Evolutionary conservation across 2,113 vertebrate species (phyloP).

Genomic region (Anarhynchus alexandrinus): DNA sequence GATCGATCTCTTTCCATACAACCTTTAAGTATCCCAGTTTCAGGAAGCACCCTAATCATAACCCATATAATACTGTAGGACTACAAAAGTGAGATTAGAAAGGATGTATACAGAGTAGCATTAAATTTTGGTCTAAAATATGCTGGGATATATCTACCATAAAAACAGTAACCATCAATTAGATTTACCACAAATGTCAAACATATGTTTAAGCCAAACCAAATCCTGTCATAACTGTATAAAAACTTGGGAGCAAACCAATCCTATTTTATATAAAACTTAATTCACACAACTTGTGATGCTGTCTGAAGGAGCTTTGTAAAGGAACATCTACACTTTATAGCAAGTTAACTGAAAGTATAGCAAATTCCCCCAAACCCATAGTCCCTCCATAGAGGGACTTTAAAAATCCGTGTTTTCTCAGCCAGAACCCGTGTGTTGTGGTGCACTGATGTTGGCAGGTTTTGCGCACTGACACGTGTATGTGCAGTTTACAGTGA

Average conservation of each 20-base stretch:
- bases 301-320: background rate
- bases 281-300: background rate
- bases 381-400: background rate
- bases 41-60: background rate
- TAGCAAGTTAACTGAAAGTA: background rate
- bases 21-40: background rate
- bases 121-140: slow-evolving; percentile 6
- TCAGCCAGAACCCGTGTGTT: background rate
- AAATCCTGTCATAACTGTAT: background rate
- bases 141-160: background rate
- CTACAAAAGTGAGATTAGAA: slow-evolving; percentile 19
- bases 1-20: background rate
- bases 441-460: background rate
- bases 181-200: slow-evolving; percentile 32
- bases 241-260: background rate
- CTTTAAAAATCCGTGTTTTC: background rate
- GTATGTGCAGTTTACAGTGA: no score
- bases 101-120: background rate
- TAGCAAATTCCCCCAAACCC: background rate
- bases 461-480: fast-evolving
- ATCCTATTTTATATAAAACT: background rate
- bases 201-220: slow-evolving; percentile 31
- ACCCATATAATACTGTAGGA: background rate
- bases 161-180: slow-evolving; percentile 40
- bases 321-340: background rate